phyloP scores from a whole-genome alignment of 1,140 invertebrate species.

The Teleopsis dalmanni region DNA sequence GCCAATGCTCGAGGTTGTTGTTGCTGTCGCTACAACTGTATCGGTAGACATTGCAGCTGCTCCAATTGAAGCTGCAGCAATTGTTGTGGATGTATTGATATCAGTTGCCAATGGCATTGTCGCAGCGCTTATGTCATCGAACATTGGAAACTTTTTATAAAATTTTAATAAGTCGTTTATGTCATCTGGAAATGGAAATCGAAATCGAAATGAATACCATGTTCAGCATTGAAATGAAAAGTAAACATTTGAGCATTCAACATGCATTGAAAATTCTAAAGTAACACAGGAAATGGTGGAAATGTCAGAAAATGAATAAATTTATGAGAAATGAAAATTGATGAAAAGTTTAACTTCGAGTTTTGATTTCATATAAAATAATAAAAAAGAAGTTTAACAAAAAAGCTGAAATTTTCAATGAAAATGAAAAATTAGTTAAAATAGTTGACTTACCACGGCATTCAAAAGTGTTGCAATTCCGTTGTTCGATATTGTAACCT shows the following conservation, averaged over 20 bases:
- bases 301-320: no score
- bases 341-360: no score
- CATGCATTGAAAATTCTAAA: no score
- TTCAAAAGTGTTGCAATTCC: conserved; percentile 43
- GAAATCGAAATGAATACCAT: neutral
- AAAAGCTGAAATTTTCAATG: no score
- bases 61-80: neutral
- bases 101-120: neutral
- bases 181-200: conserved; percentile 24
- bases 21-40: conserved; percentile 1
- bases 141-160: conserved; percentile 32
- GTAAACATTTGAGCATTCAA: no score
- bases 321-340: no score
- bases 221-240: no score
- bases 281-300: no score
- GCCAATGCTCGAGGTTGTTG: conserved; percentile 1
- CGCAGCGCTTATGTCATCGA: conserved; percentile 14
- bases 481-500: conserved; percentile 43
- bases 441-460: conserved; percentile 29
- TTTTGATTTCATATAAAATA: no score
- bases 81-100: neutral
- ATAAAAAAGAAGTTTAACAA: no score
- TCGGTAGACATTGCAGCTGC: neutral
- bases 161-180: conserved; percentile 41
- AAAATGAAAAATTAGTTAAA: neutral